Evolutionary conservation across 2,888 invertebrate species (phyloP).

Genomic region (Netelia fuscicornis): DNA sequence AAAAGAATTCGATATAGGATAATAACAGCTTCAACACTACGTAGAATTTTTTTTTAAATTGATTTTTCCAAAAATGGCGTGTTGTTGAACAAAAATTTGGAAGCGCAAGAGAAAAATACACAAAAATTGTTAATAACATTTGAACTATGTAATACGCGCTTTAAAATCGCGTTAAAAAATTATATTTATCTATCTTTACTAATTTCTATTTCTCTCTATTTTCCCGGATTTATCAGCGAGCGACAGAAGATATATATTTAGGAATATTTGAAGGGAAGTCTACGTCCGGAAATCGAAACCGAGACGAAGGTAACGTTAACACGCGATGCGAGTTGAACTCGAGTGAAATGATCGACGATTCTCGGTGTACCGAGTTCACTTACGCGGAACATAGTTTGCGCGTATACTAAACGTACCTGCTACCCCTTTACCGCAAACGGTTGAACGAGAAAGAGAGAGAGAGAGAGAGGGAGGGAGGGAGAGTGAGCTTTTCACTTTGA

Average conservation of each 20-base stretch:
- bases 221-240: neutral
- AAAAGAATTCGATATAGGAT: too few species aligned
- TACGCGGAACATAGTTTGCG: neutral
- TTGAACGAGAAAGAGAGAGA: too few species aligned
- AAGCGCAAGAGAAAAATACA: too few species aligned
- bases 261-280: neutral
- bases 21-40: too few species aligned
- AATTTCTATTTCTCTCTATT: neutral
- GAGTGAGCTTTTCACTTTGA: conserved; percentile 42
- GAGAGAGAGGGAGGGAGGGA: neutral
- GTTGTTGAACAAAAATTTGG: too few species aligned
- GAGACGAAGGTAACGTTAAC: conserved; percentile 4
- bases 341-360: conserved; percentile 35
- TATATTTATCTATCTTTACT: neutral
- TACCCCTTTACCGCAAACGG: too few species aligned
- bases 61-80: too few species aligned
- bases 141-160: too few species aligned
- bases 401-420: neutral
- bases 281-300: neutral
- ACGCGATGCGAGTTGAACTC: conserved; percentile 13
- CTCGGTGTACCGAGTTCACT: neutral
- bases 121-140: too few species aligned
- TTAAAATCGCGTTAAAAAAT: too few species aligned
- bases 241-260: neutral
- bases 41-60: too few species aligned